Percentiles rank a stretch among this genome's conserved stretches.
Evolutionary conservation across 64 coral and sea anemone species (phyloP).

Genomic region (Cladopsammia gracilis): DNA sequence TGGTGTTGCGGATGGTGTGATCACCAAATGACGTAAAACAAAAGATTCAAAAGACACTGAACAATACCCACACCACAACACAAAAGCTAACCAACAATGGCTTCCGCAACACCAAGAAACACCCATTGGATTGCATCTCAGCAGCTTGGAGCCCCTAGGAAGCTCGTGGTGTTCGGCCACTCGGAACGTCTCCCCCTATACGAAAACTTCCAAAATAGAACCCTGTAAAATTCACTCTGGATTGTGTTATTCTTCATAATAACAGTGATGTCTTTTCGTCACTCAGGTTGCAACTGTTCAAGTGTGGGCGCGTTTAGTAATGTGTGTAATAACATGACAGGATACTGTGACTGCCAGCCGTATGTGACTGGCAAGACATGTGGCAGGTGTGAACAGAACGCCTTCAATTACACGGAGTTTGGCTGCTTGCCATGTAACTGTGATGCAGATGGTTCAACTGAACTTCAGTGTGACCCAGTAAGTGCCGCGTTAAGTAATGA

Average conservation of each 20-base stretch:
- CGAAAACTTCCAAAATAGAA: too few species aligned
- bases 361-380: constrained; percentile 78
- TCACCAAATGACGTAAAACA: too few species aligned
- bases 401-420: constrained; percentile 79
- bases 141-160: too few species aligned
- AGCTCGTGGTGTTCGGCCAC: too few species aligned
- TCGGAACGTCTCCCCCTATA: too few species aligned
- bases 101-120: too few species aligned
- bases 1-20: too few species aligned
- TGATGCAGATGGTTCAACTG: constrained; percentile 54
- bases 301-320: constrained; percentile 37
- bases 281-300: constrained; percentile 88
- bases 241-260: not conserved
- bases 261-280: not conserved
- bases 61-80: too few species aligned
- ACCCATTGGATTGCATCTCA: too few species aligned
- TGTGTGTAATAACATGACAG: constrained; percentile 83
- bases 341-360: constrained; percentile 82
- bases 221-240: too few species aligned
- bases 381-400: constrained; percentile 76
- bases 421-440: constrained; percentile 89
- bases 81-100: too few species aligned
- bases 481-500: not conserved
- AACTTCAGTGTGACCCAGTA: constrained; percentile 87
- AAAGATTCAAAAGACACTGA: too few species aligned